These are phyloP conservation scores for Pogonomyrmex californicus DNA, from an alignment of 1,140 invertebrate species.

Conservation along the genomic window DNA sequence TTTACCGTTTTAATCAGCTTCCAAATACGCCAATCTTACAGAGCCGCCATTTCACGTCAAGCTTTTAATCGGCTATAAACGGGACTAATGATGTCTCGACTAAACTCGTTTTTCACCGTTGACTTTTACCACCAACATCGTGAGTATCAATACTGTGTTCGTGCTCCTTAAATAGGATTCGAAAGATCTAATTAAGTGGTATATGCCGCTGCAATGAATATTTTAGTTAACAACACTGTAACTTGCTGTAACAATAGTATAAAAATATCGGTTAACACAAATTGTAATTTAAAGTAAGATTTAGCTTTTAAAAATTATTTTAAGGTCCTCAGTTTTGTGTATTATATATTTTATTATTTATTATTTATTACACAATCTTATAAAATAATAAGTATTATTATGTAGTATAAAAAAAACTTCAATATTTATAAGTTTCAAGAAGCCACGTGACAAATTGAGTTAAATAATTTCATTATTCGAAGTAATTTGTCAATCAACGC, in stretches of 20 bases:
- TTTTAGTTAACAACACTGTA: background rate
- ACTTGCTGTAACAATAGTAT: too few species aligned
- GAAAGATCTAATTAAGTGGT: slow-evolving; percentile 67
- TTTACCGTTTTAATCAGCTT: slow-evolving; percentile 58
- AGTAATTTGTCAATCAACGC: background rate
- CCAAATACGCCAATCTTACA: slow-evolving; percentile 59
- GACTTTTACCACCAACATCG: slow-evolving; percentile 64
- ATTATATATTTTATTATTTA: background rate
- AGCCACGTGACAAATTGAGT: background rate
- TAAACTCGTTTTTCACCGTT: slow-evolving; percentile 66
- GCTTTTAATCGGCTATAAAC: slow-evolving; percentile 68
- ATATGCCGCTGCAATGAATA: background rate
- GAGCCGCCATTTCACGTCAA: slow-evolving; percentile 4
- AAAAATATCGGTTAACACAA: background rate
- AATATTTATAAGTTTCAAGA: background rate
- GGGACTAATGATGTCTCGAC: slow-evolving; percentile 57
- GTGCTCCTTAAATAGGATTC: background rate
- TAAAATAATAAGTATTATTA: background rate
- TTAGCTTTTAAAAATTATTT: background rate
- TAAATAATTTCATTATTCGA: slow-evolving; percentile 10
- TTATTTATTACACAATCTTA: too few species aligned
- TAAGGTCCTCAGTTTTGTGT: background rate
- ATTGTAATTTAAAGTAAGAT: background rate
- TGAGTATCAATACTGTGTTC: slow-evolving; percentile 14
- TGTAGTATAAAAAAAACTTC: background rate